Percentiles rank a stretch among this genome's conserved stretches.
Evolutionary conservation across 2,113 vertebrate species (phyloP).

Genomic region (Carettochelys insculpta): DNA sequence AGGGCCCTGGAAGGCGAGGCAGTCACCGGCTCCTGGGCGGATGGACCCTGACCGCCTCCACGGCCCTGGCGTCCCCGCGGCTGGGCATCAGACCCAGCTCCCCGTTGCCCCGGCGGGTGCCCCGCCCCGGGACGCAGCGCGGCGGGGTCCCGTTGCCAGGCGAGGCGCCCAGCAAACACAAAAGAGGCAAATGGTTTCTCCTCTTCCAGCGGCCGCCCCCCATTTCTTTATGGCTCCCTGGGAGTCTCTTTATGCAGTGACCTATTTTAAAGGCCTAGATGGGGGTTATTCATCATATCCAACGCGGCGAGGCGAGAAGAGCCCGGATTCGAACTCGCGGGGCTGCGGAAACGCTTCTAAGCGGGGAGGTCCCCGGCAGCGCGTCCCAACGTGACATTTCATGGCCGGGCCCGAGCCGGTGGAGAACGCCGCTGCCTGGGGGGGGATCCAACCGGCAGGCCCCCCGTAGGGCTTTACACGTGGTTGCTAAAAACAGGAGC

Average conservation of each 20-base stretch:
- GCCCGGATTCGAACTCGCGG: too few species aligned
- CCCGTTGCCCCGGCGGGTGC: too few species aligned
- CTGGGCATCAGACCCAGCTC: neutral
- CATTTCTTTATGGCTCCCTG: constrained; percentile 73
- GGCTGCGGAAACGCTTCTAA: too few species aligned
- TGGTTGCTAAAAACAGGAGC: too few species aligned
- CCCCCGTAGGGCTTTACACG: too few species aligned
- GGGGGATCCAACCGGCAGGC: too few species aligned
- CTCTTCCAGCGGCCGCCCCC: constrained; percentile 74
- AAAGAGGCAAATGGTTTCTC: constrained; percentile 71
- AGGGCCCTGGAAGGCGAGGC: too few species aligned
- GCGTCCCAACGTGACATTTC: constrained; percentile 44
- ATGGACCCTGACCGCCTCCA: too few species aligned
- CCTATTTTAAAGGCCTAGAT: constrained; percentile 78
- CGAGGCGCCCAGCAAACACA: constrained; percentile 57
- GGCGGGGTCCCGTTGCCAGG: too few species aligned
- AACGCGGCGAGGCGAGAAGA: constrained; percentile 56
- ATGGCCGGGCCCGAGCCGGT: constrained; percentile 50
- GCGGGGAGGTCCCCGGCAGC: too few species aligned
- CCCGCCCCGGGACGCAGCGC: too few species aligned
- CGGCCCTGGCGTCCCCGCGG: neutral
- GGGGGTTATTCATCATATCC: constrained; percentile 77
- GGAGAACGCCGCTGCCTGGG: constrained; percentile 42
- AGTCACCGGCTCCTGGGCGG: too few species aligned
- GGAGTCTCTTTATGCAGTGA: constrained; percentile 77